Base-by-base conservation (phyloP, 2,113 vertebrate genomes). In the Thomomys bottae region DNA sequence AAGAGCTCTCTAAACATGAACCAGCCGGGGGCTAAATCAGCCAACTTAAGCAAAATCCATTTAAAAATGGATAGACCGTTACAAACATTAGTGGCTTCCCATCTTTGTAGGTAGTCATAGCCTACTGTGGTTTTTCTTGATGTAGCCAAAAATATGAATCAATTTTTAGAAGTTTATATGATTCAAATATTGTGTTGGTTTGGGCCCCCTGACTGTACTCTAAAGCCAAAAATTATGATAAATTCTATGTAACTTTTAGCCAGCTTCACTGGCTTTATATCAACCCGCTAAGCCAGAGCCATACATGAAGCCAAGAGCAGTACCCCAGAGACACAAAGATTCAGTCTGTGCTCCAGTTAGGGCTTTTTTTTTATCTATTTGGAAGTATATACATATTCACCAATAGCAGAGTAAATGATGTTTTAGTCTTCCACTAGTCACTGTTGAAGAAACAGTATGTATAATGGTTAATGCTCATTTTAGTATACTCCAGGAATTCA, bases 191-290 rank as follows among this genome's bases (percentile, higher is more conserved):
- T 30, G 59, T 61, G n/a, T n/a, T n/a, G 71, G 11, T 71, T 90
- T 85, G 71, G 26, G 72, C 30, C 42, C 67, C 71, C 40, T 83
- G n/a, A 63, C 57, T 78, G 2, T 81, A 38, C 20, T 40, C 1
- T 36, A 88, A 87, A 73, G 66, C 70, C 6, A 87, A 79, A 93
- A 86, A 81, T 84, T 34, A 73, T 34, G 54, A 34, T 30, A 26
- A 45, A 42, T 3, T 38, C 1, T 15, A n/a, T 26, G 34, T 14
- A 5, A 45, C 26, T 75, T 49, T 76, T 18, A 94, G 49, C 49
- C 24, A 3, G 32, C 15, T 10, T 64, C 23, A 40, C 34, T 5
- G 21, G 2, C 54, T 34, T 54, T 8, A 34, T n/a, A n/a, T 72
- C 17, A 23, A 32, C 59, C 26, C 10, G 2, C 8, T 0, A 6